Conservation (phyloP, 2,888 invertebrate genomes). For the Neoaliturus tenellus region DNA sequence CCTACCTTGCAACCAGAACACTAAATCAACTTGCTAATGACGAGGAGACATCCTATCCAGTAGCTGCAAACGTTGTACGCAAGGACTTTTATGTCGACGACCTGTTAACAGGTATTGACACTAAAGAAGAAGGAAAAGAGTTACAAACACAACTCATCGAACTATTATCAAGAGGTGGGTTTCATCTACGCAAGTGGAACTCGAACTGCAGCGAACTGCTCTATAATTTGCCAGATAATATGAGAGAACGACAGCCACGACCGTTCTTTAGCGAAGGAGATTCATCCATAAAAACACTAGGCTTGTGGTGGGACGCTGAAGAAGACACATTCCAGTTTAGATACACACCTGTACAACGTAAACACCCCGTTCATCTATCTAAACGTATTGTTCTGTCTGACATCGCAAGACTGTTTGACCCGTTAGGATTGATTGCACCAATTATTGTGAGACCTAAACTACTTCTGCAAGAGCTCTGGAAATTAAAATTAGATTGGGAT, state of each 20-base stretch:
- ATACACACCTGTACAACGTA: not conserved
- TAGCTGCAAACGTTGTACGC: not conserved
- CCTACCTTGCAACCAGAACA: not conserved
- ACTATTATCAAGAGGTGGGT: not conserved
- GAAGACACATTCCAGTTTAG: slow-evolving; percentile 1
- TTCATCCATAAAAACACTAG: slow-evolving; percentile 27
- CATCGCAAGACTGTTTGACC: not conserved
- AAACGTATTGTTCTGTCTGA: not conserved
- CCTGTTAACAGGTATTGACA: not conserved
- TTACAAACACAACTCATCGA: not conserved
- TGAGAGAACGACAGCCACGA: not conserved
- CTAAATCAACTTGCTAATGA: not conserved
- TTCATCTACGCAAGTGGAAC: not conserved
- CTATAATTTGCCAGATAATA: not conserved
- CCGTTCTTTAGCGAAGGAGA: not conserved
- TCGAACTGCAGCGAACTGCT: not conserved
- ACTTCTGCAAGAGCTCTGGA: not conserved
- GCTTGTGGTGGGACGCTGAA: slow-evolving; percentile 26
- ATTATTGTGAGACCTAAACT: not conserved
- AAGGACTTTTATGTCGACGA: not conserved
- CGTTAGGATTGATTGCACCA: not conserved
- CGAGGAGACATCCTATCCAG: not conserved
- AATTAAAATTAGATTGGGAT: slow-evolving; percentile 1
- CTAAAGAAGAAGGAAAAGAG: not conserved
- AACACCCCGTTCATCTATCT: not conserved